phyloP scores from a whole-genome alignment of 2,888 invertebrate genomes.

The Timema podura region DNA sequence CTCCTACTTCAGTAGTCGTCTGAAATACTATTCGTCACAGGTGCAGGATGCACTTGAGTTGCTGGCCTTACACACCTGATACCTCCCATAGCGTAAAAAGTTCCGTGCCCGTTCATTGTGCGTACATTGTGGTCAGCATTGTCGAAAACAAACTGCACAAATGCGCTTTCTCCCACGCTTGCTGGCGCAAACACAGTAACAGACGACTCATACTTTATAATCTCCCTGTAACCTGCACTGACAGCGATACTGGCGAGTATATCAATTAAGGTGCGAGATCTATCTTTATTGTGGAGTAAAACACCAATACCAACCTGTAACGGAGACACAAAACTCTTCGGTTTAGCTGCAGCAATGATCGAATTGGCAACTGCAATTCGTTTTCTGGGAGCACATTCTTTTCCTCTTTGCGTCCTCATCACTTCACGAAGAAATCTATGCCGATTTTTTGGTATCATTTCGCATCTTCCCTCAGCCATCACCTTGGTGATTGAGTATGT shows the following conservation, averaged over 20 bases:
- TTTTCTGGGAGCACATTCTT: too few relatives aligned
- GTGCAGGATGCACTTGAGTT: background rate
- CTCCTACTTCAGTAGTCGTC: background rate
- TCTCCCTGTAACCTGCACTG: background rate
- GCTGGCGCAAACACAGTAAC: background rate
- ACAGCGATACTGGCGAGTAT: background rate
- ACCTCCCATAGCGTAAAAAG: background rate
- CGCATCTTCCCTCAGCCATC: too few relatives aligned
- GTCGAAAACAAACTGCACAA: background rate
- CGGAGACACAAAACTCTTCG: background rate
- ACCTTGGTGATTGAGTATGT: too few relatives aligned
- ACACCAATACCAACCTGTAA: constrained; percentile 8
- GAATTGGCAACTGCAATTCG: too few relatives aligned
- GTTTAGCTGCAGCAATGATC: too few relatives aligned
- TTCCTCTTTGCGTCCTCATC: too few relatives aligned
- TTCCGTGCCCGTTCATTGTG: background rate
- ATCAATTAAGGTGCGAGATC: background rate
- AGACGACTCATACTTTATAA: background rate
- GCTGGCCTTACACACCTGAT: background rate
- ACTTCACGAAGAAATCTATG: too few relatives aligned
- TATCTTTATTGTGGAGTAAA: background rate
- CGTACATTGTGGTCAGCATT: background rate
- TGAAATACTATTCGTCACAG: background rate
- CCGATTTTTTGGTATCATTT: too few relatives aligned
- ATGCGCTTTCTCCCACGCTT: background rate